Percentiles rank a stretch among this genome's conserved stretches.
These are phyloP conservation scores for Hippopotamyrus pictus DNA, from an alignment of 2,797 vertebrate species.

Conservation along the genomic window DNA sequence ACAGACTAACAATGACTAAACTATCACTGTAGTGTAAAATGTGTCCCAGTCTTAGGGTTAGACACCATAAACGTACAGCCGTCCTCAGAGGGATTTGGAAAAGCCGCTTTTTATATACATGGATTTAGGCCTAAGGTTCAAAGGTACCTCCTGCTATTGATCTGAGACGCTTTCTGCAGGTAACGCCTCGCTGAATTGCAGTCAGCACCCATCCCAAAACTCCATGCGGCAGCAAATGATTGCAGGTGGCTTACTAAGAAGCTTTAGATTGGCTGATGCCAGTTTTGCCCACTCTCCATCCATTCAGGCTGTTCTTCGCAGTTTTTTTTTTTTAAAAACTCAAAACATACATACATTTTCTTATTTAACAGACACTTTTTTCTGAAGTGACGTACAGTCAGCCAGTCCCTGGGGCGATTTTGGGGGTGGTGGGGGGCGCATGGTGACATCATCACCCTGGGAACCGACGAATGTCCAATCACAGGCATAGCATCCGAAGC, in stretches of 20 bases:
- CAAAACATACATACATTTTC: background rate
- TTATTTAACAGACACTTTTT: background rate
- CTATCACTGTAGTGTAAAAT: background rate
- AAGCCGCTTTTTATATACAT: background rate
- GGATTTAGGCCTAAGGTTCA: background rate
- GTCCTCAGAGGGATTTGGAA: background rate
- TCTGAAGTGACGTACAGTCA: background rate
- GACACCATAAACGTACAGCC: background rate
- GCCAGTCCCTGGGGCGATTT: background rate
- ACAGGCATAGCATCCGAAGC: background rate
- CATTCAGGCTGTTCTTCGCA: background rate
- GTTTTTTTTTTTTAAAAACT: background rate
- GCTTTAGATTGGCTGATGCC: background rate
- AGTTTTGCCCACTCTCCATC: background rate
- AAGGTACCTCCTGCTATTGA: background rate
- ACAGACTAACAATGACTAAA: background rate
- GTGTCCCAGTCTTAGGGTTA: background rate
- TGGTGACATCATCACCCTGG: background rate
- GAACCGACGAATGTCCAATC: background rate
- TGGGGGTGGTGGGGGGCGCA: background rate
- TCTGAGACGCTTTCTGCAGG: background rate
- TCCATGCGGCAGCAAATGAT: background rate
- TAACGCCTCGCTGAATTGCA: background rate
- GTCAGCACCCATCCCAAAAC: background rate
- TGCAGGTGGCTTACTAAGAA: background rate